Conservation (phyloP, 2,113 vertebrate genomes). For the Stegastes partitus region DNA sequence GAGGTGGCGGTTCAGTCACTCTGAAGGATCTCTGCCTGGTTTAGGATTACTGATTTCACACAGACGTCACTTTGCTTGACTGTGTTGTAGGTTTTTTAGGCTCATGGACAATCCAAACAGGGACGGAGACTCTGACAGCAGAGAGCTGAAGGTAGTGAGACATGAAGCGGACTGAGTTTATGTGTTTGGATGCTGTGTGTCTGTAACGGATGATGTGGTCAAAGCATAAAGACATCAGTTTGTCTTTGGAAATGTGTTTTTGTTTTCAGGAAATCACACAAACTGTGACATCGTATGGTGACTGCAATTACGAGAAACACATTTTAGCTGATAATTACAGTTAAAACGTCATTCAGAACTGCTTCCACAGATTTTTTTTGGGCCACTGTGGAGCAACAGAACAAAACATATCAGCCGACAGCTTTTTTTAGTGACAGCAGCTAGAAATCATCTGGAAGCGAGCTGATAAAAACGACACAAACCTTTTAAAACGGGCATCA, state of each 20-base stretch:
- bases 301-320: too few species aligned
- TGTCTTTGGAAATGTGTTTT: too few species aligned
- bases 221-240: too few species aligned
- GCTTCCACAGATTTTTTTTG: too few species aligned
- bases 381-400: too few species aligned
- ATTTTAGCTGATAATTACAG: background rate
- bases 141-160: conserved; percentile 31
- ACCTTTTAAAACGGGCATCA: too few species aligned
- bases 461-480: too few species aligned
- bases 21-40: background rate
- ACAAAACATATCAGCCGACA: too few species aligned
- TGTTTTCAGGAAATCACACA: too few species aligned
- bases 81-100: background rate
- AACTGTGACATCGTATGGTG: background rate
- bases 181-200: background rate
- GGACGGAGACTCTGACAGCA: conserved; percentile 10
- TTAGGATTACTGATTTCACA: background rate
- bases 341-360: too few species aligned
- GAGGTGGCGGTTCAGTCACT: background rate
- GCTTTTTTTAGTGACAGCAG: too few species aligned
- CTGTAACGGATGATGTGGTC: background rate
- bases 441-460: too few species aligned
- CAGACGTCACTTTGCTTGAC: background rate
- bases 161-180: background rate
- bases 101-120: conserved; percentile 30